Percentiles rank a stretch among this genome's conserved stretches.
These are phyloP conservation scores for Rosalia funebris DNA, from an alignment of 2,888 invertebrate species.

Conservation along the genomic window DNA sequence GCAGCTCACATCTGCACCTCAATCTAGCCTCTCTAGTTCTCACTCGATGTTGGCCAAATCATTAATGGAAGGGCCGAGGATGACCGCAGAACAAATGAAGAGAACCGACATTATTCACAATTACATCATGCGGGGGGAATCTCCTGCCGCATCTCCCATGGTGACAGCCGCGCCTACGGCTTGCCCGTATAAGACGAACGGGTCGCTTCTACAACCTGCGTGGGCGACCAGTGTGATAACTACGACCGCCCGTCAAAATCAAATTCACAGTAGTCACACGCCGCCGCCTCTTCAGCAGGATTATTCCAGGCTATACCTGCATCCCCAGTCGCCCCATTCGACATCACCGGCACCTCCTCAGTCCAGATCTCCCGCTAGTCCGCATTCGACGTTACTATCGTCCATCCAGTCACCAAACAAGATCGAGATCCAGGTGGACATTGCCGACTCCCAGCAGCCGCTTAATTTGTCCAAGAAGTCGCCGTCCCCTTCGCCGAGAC, in stretches of 20 bases:
- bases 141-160: slow-evolving; percentile 64
- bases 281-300: slow-evolving; percentile 63
- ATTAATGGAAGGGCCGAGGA: slow-evolving; percentile 91
- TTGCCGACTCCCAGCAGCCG: slow-evolving; percentile 83
- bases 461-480: slow-evolving; percentile 90
- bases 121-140: slow-evolving; percentile 82
- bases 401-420: slow-evolving; percentile 63
- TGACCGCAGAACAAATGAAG: slow-evolving; percentile 93
- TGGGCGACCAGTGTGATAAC: slow-evolving; percentile 72
- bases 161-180: slow-evolving; percentile 67
- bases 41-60: slow-evolving; percentile 91
- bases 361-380: slow-evolving; percentile 61
- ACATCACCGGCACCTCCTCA: slow-evolving; percentile 61
- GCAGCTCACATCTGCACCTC: slow-evolving; percentile 56
- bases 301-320: slow-evolving; percentile 62
- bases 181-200: slow-evolving; percentile 58
- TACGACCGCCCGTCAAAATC: slow-evolving; percentile 66
- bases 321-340: slow-evolving; percentile 63
- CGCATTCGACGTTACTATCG: slow-evolving; percentile 60
- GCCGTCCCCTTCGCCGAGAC: slow-evolving; percentile 79
- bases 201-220: slow-evolving; percentile 59
- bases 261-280: slow-evolving; percentile 58
- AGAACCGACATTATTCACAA: slow-evolving; percentile 92
- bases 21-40: slow-evolving; percentile 80
- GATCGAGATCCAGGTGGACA: slow-evolving; percentile 84